A percentile compares a stretch with the other conserved stretches of the same genome.
These are phyloP conservation scores for Myripristis murdjan DNA, from an alignment of 2,797 vertebrate genomes.

Conservation along the genomic window DNA sequence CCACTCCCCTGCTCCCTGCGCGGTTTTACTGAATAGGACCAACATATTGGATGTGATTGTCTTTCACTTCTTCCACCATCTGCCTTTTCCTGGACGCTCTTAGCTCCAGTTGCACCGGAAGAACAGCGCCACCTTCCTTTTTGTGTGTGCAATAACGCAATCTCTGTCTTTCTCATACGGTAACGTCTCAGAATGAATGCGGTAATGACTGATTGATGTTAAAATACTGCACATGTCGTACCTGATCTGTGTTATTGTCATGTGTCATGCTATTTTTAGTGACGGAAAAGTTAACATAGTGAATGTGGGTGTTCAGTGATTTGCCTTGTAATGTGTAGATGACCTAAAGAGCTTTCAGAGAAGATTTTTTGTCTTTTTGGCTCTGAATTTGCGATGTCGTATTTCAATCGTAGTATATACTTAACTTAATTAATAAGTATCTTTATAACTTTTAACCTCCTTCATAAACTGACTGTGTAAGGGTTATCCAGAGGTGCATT, in stretches of 20 bases:
- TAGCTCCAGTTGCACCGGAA: too few relatives aligned
- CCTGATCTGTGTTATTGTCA: too few relatives aligned
- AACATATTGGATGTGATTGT: too few relatives aligned
- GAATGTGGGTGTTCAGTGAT: too few relatives aligned
- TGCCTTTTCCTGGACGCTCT: neutral
- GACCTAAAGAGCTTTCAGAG: constrained; percentile 13
- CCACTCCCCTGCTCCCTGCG: too few relatives aligned
- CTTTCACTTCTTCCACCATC: neutral
- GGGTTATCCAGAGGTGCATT: constrained; percentile 13
- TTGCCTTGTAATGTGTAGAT: neutral
- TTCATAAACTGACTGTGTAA: neutral
- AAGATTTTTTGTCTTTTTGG: constrained; percentile 25
- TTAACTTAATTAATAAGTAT: neutral
- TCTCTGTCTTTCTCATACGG: neutral
- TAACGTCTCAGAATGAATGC: neutral
- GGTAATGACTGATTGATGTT: constrained; percentile 1
- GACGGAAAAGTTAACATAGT: too few relatives aligned
- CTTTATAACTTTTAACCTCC: neutral
- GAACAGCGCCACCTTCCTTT: neutral
- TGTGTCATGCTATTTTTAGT: too few relatives aligned
- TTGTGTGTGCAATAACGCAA: neutral
- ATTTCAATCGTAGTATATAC: constrained; percentile 1
- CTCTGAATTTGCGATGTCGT: too few relatives aligned
- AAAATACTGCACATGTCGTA: too few relatives aligned
- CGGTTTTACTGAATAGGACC: too few relatives aligned